Base-by-base conservation (phyloP, 2,113 vertebrate genomes). In the Serinus canaria region DNA sequence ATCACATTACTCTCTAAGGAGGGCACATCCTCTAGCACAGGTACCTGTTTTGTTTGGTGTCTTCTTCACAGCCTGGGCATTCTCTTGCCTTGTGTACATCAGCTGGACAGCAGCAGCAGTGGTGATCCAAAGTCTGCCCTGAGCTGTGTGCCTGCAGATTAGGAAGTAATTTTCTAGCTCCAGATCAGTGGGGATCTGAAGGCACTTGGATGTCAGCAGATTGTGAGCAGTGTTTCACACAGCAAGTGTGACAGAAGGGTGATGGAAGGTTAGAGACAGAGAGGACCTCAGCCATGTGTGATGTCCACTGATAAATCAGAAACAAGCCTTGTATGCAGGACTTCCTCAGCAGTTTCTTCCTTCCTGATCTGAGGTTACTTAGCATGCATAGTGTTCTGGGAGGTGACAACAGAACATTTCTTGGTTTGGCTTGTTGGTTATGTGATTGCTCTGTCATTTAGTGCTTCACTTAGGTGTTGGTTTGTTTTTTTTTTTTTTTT, bases 211-310 rank as follows among this genome's bases (percentile, higher is more conserved):
- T 21, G 31, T 64, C 24, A 55, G 46, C 69, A 82, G 82, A 23
- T 52, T 44, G 59, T 39, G 84, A 76, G 15, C 37, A 25, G 19
- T 6, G 15, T 63, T 58, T 41, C 49, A 69, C 20, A 23, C 24
- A 43, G 72, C 50, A 25, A 46, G 17, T 5, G 1, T 41, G 83
- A 16, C 13, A 7, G 46, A 25, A 79, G 30, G 56, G 74, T 59
- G 69, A 9, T 56, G 66, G 60, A 41, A 25, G 20, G 21, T 69
- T 77, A 22, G 67, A 66, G 43, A 25, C 37, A 11, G 41, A 6
- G 37, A 37, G 44, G 37, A 17, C 9, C 46, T 83, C 37, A 50
- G 59, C 0, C 0, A 23, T 0, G 1, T 25, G 6, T 33, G 27
- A 13, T 30, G 27, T 70, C n/a, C 9, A 8, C 21, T 74, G 24